Conservation (phyloP, 2,888 invertebrate species). For the Margaritifera margaritifera region DNA sequence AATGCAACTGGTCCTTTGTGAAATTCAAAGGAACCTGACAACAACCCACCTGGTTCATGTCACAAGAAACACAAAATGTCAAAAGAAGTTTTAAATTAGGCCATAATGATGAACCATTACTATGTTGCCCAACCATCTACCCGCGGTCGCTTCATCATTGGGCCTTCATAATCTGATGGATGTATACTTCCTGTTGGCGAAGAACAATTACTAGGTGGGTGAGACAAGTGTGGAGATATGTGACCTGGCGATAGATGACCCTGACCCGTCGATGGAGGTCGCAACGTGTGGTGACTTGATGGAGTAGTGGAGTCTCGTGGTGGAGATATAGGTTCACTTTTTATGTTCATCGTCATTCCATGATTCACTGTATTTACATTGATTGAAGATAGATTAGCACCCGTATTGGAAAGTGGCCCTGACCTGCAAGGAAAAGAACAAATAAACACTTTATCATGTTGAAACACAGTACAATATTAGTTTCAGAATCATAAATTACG, state of each 20-base stretch:
- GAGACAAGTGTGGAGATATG: constrained; percentile 53
- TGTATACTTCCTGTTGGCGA: constrained; percentile 62
- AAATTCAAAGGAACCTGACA: too few relatives aligned
- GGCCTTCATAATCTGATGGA: constrained; percentile 68
- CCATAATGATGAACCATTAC: constrained; percentile 5
- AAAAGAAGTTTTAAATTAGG: too few relatives aligned
- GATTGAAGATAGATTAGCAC: constrained; percentile 55
- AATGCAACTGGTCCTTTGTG: too few relatives aligned
- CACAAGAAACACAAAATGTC: too few relatives aligned
- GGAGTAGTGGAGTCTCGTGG: constrained; percentile 85
- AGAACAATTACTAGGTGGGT: constrained; percentile 75
- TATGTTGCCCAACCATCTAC: constrained; percentile 86
- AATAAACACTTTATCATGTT: not conserved
- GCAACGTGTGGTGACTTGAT: constrained; percentile 63
- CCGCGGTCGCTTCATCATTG: constrained; percentile 85
- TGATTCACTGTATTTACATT: constrained; percentile 63
- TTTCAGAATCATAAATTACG: too few relatives aligned
- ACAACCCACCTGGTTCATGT: too few relatives aligned
- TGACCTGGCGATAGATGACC: constrained; percentile 68
- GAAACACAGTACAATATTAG: too few relatives aligned
- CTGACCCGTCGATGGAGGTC: constrained; percentile 76
- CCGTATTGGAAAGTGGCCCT: constrained; percentile 41
- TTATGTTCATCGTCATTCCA: constrained; percentile 81
- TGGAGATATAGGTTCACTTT: constrained; percentile 96
- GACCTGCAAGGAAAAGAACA: constrained; percentile 37